These are phyloP conservation scores for Drosophila sucinea DNA, from an alignment of 1,140 invertebrate genomes.

Conservation along the genomic window DNA sequence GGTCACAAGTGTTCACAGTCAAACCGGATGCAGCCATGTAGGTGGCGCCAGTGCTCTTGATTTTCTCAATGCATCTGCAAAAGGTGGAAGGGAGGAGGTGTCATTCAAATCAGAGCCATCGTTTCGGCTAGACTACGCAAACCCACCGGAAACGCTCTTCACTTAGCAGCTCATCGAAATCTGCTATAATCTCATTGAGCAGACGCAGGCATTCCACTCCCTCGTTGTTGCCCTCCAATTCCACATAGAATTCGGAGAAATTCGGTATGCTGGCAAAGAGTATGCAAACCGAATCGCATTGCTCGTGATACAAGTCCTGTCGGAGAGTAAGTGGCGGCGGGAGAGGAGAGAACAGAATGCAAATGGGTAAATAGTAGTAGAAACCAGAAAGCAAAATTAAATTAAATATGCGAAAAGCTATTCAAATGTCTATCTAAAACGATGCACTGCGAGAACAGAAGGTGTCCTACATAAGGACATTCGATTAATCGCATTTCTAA, in stretches of 20 bases:
- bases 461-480: background rate
- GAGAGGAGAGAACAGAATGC: background rate
- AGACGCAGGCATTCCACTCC: conserved; percentile 97
- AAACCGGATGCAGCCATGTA: conserved; percentile 98
- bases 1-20: conserved; percentile 91
- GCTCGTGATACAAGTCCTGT: conserved; percentile 97
- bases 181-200: conserved; percentile 98
- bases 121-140: background rate
- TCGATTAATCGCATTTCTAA: too few species aligned
- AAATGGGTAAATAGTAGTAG: conserved; percentile 11
- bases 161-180: conserved; percentile 95
- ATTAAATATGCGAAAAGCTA: conserved; percentile 22
- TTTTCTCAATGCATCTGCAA: conserved; percentile 94
- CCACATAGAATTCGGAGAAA: conserved; percentile 98
- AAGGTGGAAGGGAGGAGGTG: background rate
- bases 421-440: conserved; percentile 8
- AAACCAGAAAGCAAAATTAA: conserved; percentile 8
- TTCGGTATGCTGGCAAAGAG: conserved; percentile 98
- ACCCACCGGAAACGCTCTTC: conserved; percentile 90
- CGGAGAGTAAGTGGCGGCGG: background rate
- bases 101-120: background rate
- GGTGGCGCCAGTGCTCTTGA: conserved; percentile 97
- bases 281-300: conserved; percentile 97
- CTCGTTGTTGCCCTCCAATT: conserved; percentile 96
- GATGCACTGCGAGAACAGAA: background rate